phyloP scores from a whole-genome alignment of 2,888 invertebrate genomes.

The Phyllotreta cruciferae region DNA sequence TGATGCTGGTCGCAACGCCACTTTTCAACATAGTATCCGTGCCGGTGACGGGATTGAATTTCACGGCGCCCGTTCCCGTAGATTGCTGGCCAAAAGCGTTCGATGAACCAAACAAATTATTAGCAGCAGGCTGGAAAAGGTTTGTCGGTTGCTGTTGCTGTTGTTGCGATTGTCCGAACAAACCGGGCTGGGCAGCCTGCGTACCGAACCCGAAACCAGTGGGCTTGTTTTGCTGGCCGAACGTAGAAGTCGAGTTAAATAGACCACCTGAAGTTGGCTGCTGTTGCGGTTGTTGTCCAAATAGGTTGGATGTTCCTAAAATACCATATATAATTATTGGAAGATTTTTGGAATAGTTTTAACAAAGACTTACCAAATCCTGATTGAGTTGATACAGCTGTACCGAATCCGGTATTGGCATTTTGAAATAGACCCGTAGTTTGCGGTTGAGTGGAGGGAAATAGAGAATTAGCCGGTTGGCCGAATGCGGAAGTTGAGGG shows the following conservation, averaged over 20 bases:
- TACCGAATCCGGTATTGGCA: conserved; percentile 71
- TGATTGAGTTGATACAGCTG: conserved; percentile 64
- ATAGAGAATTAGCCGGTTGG: conserved; percentile 62
- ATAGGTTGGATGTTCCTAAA: conserved; percentile 52
- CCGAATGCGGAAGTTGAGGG: conserved; percentile 73
- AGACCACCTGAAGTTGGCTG: conserved; percentile 65
- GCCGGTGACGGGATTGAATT: conserved; percentile 86
- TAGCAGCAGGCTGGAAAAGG: conserved; percentile 51
- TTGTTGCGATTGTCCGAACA: conserved; percentile 65
- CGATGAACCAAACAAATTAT: conserved; percentile 61
- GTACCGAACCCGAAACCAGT: conserved; percentile 68
- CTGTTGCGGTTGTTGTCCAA: conserved; percentile 57
- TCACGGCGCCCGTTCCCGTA: conserved; percentile 64
- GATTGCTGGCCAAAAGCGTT: conserved; percentile 53
- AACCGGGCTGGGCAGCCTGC: conserved; percentile 47
- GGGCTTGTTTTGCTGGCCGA: conserved; percentile 64
- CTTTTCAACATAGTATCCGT: conserved; percentile 92
- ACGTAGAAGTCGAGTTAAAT: conserved; percentile 68
- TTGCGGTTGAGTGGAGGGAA: conserved; percentile 64
- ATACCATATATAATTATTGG: not conserved
- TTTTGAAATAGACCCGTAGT: conserved; percentile 69
- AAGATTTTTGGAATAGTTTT: not conserved
- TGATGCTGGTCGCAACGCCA: conserved; percentile 83
- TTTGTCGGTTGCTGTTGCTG: conserved; percentile 55
- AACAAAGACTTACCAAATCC: conserved; percentile 50